Percentiles rank a stretch among this genome's conserved stretches.
phyloP scores from a whole-genome alignment of 1,140 invertebrate species.

The Pseudomyrmex flavicornis region DNA sequence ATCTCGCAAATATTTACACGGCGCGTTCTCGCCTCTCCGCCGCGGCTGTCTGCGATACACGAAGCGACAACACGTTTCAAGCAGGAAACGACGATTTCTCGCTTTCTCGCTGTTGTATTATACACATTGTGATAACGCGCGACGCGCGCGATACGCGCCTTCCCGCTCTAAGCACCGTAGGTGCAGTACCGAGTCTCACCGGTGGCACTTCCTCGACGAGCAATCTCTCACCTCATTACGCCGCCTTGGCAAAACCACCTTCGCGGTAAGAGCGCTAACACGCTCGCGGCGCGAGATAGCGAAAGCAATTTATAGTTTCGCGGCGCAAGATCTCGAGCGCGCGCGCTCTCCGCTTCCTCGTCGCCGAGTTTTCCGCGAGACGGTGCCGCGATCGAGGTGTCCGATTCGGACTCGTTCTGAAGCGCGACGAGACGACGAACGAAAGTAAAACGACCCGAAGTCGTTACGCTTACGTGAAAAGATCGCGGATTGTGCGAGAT shows the following conservation, averaged over 20 bases:
- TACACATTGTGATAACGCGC: background rate
- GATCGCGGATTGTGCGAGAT: constrained; percentile 11
- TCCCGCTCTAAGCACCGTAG: background rate
- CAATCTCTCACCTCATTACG: constrained; percentile 27
- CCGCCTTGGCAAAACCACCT: background rate
- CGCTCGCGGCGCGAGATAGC: constrained; percentile 28
- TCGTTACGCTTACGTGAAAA: constrained; percentile 24
- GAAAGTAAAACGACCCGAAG: constrained; percentile 38
- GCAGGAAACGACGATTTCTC: background rate
- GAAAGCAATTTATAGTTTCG: constrained; percentile 33
- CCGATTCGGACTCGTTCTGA: background rate
- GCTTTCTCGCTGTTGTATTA: too few relatives aligned
- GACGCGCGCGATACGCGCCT: background rate
- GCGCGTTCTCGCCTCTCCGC: background rate
- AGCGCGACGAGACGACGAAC: background rate
- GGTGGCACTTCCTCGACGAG: constrained; percentile 20
- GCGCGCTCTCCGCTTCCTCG: constrained; percentile 14
- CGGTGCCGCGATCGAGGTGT: background rate
- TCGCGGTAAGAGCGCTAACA: background rate
- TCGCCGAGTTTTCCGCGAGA: constrained; percentile 22
- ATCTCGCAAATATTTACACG: background rate
- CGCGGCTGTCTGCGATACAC: background rate
- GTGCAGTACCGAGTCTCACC: background rate
- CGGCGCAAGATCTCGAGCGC: background rate
- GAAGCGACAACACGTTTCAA: background rate